A percentile compares a stretch with the other conserved stretches of the same genome.
These are phyloP conservation scores for Alca torda DNA, from an alignment of 2,797 vertebrate species.

Conservation along the genomic window DNA sequence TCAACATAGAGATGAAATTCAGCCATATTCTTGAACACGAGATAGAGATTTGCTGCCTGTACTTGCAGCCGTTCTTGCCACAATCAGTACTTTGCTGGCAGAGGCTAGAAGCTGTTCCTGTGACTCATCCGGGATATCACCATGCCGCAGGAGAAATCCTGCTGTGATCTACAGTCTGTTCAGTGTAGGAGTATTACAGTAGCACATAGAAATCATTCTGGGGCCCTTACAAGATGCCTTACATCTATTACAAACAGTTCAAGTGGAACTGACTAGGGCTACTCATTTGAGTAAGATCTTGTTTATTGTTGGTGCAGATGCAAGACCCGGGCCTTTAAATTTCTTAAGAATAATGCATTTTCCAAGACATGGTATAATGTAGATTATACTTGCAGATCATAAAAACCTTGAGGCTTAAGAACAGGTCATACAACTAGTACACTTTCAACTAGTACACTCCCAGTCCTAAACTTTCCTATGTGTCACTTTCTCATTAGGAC, in stretches of 20 bases:
- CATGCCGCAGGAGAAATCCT: neutral
- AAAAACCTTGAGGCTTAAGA: neutral
- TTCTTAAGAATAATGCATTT: neutral
- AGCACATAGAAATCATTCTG: neutral
- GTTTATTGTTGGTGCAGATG: neutral
- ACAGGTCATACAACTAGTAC: neutral
- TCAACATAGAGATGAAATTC: neutral
- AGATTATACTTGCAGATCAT: neutral
- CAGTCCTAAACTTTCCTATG: neutral
- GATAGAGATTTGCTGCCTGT: neutral
- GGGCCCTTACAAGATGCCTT: neutral
- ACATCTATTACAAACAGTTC: neutral
- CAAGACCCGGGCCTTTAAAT: neutral
- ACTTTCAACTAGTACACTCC: neutral
- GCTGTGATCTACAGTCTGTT: constrained; percentile 11
- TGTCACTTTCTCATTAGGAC: neutral
- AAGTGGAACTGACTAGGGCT: neutral
- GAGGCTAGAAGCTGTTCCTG: neutral
- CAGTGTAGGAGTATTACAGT: neutral
- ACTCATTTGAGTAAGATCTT: neutral
- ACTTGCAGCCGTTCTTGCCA: neutral
- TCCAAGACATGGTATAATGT: neutral
- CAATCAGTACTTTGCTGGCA: neutral
- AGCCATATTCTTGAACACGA: neutral
- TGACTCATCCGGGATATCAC: constrained; percentile 1